These are phyloP conservation scores for Clostera curtula DNA, from an alignment of 2,888 invertebrate species.

Conservation along the genomic window DNA sequence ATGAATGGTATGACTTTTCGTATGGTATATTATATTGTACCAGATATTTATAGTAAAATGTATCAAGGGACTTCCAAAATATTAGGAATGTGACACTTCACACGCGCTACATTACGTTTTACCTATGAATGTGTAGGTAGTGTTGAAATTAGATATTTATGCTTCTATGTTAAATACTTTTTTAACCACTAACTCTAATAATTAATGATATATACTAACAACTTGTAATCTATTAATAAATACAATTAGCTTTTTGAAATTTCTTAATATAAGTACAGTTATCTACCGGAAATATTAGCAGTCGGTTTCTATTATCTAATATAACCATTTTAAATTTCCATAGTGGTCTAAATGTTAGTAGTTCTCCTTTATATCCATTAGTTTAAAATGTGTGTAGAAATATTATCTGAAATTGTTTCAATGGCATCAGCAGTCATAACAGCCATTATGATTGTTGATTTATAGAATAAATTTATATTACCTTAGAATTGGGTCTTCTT, in stretches of 20 bases:
- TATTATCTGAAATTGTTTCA: constrained; percentile 23
- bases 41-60: no score
- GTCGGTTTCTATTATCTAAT: no score
- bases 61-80: constrained; percentile 27
- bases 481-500: constrained; percentile 33
- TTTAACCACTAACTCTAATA: no score
- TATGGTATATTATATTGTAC: constrained; percentile 10
- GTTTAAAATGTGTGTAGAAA: constrained; percentile 14
- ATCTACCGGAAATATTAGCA: no score
- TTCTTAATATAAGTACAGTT: no score
- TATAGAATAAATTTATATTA: constrained; percentile 63
- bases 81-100: constrained; percentile 26
- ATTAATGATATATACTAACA: no score
- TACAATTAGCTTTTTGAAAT: no score
- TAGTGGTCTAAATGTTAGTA: no score
- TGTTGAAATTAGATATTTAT: not conserved
- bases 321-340: no score
- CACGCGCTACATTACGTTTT: constrained; percentile 26
- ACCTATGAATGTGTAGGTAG: no score
- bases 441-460: constrained; percentile 73
- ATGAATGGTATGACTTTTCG: constrained; percentile 43
- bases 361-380: no score
- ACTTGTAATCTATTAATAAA: no score
- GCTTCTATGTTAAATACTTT: not conserved
- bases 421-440: constrained; percentile 62